Conservation (phyloP, 2,113 vertebrate genomes). For the Girardinichthys multiradiatus region DNA sequence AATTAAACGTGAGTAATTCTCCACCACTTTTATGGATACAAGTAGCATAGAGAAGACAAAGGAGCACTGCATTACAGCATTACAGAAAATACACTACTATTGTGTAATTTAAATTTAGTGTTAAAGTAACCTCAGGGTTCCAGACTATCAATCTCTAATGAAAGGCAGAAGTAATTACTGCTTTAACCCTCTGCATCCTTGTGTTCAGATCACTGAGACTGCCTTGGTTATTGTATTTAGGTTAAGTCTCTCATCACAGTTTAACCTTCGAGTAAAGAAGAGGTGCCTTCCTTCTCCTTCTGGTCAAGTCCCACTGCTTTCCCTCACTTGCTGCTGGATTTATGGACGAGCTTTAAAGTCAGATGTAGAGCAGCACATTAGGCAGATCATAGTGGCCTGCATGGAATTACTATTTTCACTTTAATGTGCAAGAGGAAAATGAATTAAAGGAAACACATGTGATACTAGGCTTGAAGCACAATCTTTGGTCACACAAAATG, state of each 20-base stretch:
- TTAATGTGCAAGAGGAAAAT: constrained; percentile 53
- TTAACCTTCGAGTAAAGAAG: not conserved
- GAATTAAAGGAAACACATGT: constrained; percentile 54
- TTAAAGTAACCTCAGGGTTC: too few relatives aligned
- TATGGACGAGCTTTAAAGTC: constrained; percentile 54
- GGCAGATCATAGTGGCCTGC: constrained; percentile 47
- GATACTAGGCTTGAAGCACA: constrained; percentile 32
- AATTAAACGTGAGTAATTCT: too few relatives aligned
- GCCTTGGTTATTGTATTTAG: not conserved
- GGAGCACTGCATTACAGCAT: too few relatives aligned
- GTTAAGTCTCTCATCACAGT: not conserved
- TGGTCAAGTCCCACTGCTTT: not conserved
- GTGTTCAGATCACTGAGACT: too few relatives aligned
- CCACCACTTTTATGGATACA: too few relatives aligned
- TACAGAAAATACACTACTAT: too few relatives aligned
- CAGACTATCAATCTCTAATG: too few relatives aligned
- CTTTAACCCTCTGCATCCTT: too few relatives aligned
- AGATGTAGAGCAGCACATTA: constrained; percentile 56
- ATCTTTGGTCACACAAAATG: constrained; percentile 8
- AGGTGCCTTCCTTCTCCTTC: not conserved
- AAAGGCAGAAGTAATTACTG: too few relatives aligned
- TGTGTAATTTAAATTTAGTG: too few relatives aligned
- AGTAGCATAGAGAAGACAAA: too few relatives aligned
- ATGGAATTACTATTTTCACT: constrained; percentile 58
- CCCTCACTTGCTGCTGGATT: constrained; percentile 29